Conservation (phyloP, 2,113 vertebrate species). For the Corvus cornix region DNA sequence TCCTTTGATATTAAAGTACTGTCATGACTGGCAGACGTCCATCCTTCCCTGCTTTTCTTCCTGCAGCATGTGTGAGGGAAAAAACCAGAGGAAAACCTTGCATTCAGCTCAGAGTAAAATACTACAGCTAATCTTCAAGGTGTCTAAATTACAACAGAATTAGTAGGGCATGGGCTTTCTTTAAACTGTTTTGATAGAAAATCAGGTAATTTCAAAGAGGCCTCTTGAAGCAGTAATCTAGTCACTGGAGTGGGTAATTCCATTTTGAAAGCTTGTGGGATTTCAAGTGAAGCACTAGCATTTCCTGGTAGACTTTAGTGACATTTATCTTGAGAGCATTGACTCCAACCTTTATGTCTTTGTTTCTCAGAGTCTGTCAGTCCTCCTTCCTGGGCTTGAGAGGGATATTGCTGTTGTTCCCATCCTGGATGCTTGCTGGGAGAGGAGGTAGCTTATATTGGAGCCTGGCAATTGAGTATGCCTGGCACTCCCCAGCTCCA, state of each 20-base stretch:
- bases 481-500: background rate
- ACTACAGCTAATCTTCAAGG: background rate
- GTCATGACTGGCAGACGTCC: background rate
- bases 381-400: background rate
- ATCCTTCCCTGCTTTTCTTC: background rate
- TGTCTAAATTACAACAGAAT: background rate
- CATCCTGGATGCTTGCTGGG: background rate
- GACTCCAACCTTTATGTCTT: background rate
- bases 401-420: background rate
- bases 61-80: background rate
- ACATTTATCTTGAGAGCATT: background rate
- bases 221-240: background rate
- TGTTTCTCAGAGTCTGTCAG: background rate
- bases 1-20: background rate
- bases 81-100: background rate
- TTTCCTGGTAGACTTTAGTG: background rate
- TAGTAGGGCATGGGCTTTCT: background rate
- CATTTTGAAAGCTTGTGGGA: background rate
- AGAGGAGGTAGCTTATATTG: background rate
- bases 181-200: slow-evolving; percentile 15
- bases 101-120: background rate
- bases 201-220: background rate
- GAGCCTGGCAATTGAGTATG: background rate
- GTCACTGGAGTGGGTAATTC: slow-evolving; percentile 8
- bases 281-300: background rate